Conservation (phyloP, 2,797 vertebrate species). For the Ctenosaura bakeri region DNA sequence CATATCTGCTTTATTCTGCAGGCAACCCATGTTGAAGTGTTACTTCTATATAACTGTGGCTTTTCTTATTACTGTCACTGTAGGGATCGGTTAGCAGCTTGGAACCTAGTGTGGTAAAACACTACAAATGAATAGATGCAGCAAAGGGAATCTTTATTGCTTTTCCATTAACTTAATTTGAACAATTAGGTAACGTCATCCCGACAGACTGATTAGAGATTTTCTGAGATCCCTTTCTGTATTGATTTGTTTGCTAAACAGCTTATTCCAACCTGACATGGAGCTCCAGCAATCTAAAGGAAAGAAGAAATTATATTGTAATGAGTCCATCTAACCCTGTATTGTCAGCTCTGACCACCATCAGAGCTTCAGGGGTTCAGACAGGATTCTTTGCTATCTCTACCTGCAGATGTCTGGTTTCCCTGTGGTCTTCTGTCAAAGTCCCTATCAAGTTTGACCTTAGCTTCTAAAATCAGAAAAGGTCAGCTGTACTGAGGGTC, state of each 20-base stretch:
- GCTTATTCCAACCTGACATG: background rate
- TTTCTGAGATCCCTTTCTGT: background rate
- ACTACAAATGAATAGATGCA: background rate
- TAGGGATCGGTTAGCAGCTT: background rate
- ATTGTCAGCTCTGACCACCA: too few species aligned
- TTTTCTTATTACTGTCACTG: background rate
- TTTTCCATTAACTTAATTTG: background rate
- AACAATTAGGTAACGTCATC: background rate
- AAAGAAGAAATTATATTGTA: too few species aligned
- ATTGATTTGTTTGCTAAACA: background rate
- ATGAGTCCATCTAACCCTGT: too few species aligned
- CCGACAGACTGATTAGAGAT: background rate
- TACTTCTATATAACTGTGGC: background rate
- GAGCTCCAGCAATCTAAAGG: too few species aligned
- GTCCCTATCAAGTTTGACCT: too few species aligned
- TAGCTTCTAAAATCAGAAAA: too few species aligned
- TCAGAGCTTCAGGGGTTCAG: too few species aligned
- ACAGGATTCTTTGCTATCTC: too few species aligned
- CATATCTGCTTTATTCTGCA: background rate
- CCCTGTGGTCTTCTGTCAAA: too few species aligned
- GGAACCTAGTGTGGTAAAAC: background rate
- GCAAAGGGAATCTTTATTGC: background rate
- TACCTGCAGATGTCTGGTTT: too few species aligned
- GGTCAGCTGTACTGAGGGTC: too few species aligned
- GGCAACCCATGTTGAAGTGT: constrained; percentile 26